Evolutionary conservation across 2,888 invertebrate species (phyloP), one percentile per base, ranked within the genome.

Genomic region (Gonocerus acuteangulatus): DNA sequence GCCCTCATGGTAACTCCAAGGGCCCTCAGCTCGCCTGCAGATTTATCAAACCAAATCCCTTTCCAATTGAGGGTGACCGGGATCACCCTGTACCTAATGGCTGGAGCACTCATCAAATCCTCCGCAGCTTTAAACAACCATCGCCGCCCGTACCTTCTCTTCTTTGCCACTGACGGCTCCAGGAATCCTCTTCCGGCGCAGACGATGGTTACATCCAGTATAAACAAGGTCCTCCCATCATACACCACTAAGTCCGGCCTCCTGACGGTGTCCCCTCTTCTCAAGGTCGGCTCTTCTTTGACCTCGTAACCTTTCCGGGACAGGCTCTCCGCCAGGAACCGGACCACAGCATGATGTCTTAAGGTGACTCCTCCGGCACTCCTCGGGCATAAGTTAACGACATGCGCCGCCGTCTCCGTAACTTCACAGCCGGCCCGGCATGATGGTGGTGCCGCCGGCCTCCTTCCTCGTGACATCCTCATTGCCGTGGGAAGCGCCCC

Each of bases 311-410:
- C 18, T 11, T 32, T 32, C 32, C 32, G 6, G 32, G 32, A 6
- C 32, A 32, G 11, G 32, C 32, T 32, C 11, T 4, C 3, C 2
- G 2, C 2, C 13, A 48, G n/a, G 47, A 19, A 47, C 23, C n/a
- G 19, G 2, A 48, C 48, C 2, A 48, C 48, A 1, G 48, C 48
- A 18, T 62, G 65, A 47, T 74, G 73, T 32, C 73, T 66, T 47
- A 67, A 21, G 0, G 73, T 67, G n/a, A n/a, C 64, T 3, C 70
- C 73, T 66, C 71, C 72, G 65, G 74, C 73, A 1, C 73, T 73
- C 39, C 72, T 42, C 49, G 64, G 65, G 64, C 73, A 73, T 16
- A 57, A 51, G 57, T 74, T 73, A 44, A 73, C 69, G 15, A n/a
- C n/a, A n/a, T n/a, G n/a, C n/a, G n/a, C n/a, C n/a, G n/a, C n/a